Evolutionary conservation across 64 coral and sea anemone genomes (phyloP), one percentile per base, ranked within the genome.

Genomic region (Dendronephthya gigantea): DNA sequence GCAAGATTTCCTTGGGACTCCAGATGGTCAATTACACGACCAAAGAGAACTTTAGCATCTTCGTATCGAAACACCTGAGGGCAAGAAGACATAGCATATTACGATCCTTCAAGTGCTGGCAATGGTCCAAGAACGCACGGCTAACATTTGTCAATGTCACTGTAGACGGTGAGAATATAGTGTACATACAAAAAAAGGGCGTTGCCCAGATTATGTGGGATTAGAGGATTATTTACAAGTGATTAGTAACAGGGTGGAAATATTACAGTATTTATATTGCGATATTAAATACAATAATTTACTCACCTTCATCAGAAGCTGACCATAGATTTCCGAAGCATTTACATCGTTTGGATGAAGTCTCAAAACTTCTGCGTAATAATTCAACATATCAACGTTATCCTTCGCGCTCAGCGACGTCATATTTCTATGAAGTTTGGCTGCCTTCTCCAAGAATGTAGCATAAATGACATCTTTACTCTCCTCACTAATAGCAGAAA

Each of bases 371-470:
- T 79, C 72, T 2, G 15, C 13, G 17, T 79, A 79, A 34, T 79
- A 79, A 79, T 79, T 79, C 72, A 79, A 79, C 72, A 79, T 79
- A 34, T 79, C 72, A 9, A 79, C 72, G 13, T 34, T 79, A 79
- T 79, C 72, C 29, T 79, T 79, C 9, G 72, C 72, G 13, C 72
- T 79, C 72, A 79, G 10, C 37, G 72, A 79, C 32, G 17, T 79
- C 72, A 35, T 35, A 39, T 79, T 79, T 16, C 36, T 79, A 39
- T 79, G 36, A 29, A 79, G 72, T 5, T 39, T 29, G 27, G 72
- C 34, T 79, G 72, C 72, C 37, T 79, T 79, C 22, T 79, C 72
- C 30, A 79, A 34, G 29, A 79, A 79, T 12, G 72, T 39, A 0
- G 5, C 28, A 34, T 39, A 39, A 35, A 79, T 36, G 7, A 79